These are phyloP conservation scores for Triplophysa bombifrons DNA, from an alignment of 2,797 vertebrate species.

Conservation along the genomic window DNA sequence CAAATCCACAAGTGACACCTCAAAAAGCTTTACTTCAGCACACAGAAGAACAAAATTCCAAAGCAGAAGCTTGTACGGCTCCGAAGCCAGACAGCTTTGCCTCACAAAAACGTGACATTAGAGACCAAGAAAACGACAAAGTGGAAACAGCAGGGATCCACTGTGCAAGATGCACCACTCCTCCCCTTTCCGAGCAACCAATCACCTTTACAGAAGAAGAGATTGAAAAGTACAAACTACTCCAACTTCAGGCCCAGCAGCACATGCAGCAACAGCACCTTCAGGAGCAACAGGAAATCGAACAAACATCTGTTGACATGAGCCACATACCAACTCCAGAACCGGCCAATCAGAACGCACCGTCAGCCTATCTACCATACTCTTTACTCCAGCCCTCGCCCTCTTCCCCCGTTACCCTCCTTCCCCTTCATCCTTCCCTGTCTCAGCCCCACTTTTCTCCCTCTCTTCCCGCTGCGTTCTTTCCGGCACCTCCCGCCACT, in stretches of 20 bases:
- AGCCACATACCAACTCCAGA: conserved; percentile 58
- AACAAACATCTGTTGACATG: conserved; percentile 49
- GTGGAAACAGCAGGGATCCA: conserved; percentile 61
- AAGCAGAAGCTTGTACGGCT: conserved; percentile 36
- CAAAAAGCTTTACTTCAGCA: conserved; percentile 63
- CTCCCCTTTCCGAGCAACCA: conserved; percentile 78
- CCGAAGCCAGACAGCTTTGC: not conserved
- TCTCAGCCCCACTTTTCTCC: conserved; percentile 67
- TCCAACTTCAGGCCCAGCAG: conserved; percentile 94
- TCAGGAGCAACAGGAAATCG: conserved; percentile 76
- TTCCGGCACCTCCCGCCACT: conserved; percentile 80
- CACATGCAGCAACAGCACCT: conserved; percentile 93
- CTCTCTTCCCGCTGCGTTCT: conserved; percentile 72
- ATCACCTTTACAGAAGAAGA: conserved; percentile 94
- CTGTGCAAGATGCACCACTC: conserved; percentile 69
- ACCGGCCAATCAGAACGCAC: conserved; percentile 60
- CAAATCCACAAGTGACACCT: conserved; percentile 51
- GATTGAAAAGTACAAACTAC: conserved; percentile 92
- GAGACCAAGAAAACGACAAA: conserved; percentile 66
- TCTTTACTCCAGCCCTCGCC: conserved; percentile 77
- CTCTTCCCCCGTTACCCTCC: conserved; percentile 66
- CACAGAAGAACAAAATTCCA: conserved; percentile 70
- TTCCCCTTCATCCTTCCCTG: conserved; percentile 74
- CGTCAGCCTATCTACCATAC: conserved; percentile 66
- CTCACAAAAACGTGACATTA: conserved; percentile 7